Evolutionary conservation across 2,888 invertebrate genomes (phyloP).

Genomic region (Bhutanitis thaidina): DNA sequence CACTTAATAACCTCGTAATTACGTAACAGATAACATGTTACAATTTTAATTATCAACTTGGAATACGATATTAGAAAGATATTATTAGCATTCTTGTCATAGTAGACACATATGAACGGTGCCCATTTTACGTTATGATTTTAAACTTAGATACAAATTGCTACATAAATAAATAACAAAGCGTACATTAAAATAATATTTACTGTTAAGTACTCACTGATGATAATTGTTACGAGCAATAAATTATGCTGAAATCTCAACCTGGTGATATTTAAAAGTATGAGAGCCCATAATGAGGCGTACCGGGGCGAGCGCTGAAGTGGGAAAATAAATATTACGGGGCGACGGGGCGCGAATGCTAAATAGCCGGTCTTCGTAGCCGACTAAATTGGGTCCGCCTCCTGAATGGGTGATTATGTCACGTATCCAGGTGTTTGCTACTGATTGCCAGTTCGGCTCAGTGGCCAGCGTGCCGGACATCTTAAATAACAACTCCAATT

Average conservation of each 20-base stretch:
- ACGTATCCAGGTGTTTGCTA: constrained; percentile 11
- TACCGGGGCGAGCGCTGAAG: constrained; percentile 37
- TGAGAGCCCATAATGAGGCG: constrained; percentile 43
- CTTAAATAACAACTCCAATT: no score
- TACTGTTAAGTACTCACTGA: constrained; percentile 5
- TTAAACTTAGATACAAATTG: no score
- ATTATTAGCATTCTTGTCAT: no score
- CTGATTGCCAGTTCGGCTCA: not conserved
- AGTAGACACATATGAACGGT: no score
- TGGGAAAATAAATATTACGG: constrained; percentile 24
- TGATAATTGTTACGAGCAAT: not conserved
- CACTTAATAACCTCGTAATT: no score
- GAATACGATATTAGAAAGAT: no score
- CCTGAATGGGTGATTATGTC: constrained; percentile 22
- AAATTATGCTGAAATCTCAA: constrained; percentile 26
- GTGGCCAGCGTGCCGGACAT: not conserved
- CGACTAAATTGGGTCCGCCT: constrained; percentile 20
- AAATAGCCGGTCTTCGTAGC: constrained; percentile 17
- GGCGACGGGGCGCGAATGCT: constrained; percentile 13
- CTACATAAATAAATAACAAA: no score
- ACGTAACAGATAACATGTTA: no score
- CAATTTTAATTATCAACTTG: no score
- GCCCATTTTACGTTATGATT: no score
- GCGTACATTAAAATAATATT: no score
- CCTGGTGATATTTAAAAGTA: constrained; percentile 20